Conservation (phyloP, 1,140 invertebrate genomes). For the Papilio glaucus region DNA sequence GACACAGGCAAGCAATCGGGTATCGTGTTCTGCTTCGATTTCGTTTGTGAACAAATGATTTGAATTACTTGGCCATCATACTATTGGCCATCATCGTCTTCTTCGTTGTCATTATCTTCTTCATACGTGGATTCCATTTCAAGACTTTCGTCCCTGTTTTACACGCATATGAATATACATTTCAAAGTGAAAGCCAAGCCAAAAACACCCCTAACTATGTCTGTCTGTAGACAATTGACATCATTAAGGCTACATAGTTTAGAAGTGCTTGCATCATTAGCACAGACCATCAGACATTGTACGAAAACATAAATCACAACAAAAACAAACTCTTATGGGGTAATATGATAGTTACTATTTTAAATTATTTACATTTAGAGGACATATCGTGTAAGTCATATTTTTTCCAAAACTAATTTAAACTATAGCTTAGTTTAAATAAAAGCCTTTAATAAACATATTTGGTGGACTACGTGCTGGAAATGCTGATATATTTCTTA, state of each 20-base stretch:
- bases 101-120: background rate
- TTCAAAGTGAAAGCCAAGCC: background rate
- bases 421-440: too few species aligned
- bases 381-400: background rate
- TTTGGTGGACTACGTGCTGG: too few species aligned
- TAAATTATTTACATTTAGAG: too few species aligned
- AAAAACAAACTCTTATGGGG: background rate
- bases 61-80: too few species aligned
- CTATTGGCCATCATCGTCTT: too few species aligned
- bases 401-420: background rate
- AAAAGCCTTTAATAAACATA: too few species aligned
- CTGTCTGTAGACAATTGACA: constrained; percentile 10
- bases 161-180: background rate
- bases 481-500: too few species aligned
- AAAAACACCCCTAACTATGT: background rate
- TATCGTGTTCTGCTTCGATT: too few species aligned
- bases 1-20: too few species aligned
- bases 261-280: background rate
- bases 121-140: background rate
- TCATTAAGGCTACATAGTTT: background rate
- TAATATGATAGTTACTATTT: background rate
- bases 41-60: too few species aligned
- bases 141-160: background rate
- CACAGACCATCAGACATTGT: background rate
- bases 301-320: background rate